These are phyloP conservation scores for Microcebus jonahi DNA, from an alignment of 2,113 vertebrate genomes.

Conservation along the genomic window DNA sequence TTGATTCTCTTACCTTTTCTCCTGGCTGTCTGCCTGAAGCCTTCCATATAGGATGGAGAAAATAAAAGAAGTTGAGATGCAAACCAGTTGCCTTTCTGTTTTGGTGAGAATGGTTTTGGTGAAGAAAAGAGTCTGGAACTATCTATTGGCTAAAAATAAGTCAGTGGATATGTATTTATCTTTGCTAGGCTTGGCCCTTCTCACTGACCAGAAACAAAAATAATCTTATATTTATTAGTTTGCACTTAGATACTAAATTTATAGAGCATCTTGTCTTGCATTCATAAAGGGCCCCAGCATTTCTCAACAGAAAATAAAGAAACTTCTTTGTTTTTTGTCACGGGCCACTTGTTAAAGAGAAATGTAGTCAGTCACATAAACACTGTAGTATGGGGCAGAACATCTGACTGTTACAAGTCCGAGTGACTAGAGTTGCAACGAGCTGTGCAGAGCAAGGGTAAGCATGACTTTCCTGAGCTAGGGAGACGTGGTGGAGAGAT, in stretches of 20 bases:
- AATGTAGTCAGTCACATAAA: conserved; percentile 36
- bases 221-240: conserved; percentile 4
- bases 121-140: conserved; percentile 13
- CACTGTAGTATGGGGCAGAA: conserved; percentile 17
- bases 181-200: neutral
- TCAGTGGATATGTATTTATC: neutral
- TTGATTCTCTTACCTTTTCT: neutral
- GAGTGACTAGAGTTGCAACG: neutral
- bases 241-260: neutral
- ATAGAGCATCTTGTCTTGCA: neutral
- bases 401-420: conserved; percentile 26
- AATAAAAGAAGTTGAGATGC: neutral
- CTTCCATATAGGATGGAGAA: neutral
- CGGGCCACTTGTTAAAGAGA: neutral
- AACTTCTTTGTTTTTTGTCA: conserved; percentile 39
- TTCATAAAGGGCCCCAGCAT: neutral
- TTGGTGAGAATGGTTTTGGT: neutral
- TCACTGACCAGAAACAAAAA: neutral
- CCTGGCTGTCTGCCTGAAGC: neutral
- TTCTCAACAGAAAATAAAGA: conserved; percentile 7
- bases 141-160: neutral
- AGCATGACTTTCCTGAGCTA: conserved; percentile 29
- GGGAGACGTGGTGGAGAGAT: neutral
- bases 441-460: neutral
- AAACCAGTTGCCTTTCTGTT: neutral